Evolutionary conservation across 1,140 invertebrate genomes (phyloP), one percentile per base, ranked within the genome.

Genomic region (Wasmannia auropunctata): DNA sequence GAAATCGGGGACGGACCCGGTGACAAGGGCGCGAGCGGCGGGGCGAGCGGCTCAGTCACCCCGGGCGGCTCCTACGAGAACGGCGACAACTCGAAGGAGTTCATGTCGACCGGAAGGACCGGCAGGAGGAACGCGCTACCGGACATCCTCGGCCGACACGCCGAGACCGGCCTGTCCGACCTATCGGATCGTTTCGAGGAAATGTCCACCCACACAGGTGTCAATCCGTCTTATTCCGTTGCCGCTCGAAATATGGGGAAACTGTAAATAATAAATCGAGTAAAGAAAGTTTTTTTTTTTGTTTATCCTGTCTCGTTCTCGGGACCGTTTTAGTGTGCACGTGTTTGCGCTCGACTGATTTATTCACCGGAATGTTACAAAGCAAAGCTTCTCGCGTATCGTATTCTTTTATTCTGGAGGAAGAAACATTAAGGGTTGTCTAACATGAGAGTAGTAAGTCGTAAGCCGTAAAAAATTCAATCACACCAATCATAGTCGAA

Each of bases 101-200:
- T 98, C 92, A 95, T 98, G 31, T 97, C 97, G 63, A 97, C 97
- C 0, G 97, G 97, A 2, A 95, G 98, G 83, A 97, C 97, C 2
- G 97, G 98, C 7, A 95, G 98, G 60, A 94, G 98, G 80, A 98
- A 98, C 93, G 97, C 98, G 3, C 94, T 98, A 93, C 96, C 97
- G 3, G 97, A 98, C 90, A 97, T 98, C 76, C 94, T 97, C 28
- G 96, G 96, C 51, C 96, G 96, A 51, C 96, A 96, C 77, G 96
- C 96, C 16, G 95, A 96, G 56, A 95, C 97, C n/a, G 96, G 96
- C 46, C 97, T 97, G 0, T 96, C 97, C 46, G 97, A 97, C 91
- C 94, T 98, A 86, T 96, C 97, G 0, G 96, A 96, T 69, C 95
- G 96, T 87, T 94, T 98, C 63, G 96, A 97, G 85, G 95, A 96